These are phyloP conservation scores for Enteromius fasciolatus DNA, from an alignment of 2,797 vertebrate species.

Conservation along the genomic window DNA sequence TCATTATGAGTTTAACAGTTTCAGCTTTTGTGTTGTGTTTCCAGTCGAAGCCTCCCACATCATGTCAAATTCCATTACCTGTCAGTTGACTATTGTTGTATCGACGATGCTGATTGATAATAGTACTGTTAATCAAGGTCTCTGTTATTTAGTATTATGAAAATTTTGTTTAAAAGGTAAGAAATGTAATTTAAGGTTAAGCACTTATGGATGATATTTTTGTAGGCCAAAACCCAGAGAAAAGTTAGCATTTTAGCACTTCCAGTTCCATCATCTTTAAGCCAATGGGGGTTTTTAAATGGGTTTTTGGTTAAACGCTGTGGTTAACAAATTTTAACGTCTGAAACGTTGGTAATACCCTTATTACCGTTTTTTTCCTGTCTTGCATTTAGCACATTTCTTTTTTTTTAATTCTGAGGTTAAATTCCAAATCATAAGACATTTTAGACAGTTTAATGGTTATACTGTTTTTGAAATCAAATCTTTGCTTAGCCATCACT, in stretches of 20 bases:
- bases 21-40: slow-evolving; percentile 13
- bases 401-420: too few species aligned
- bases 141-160: background rate
- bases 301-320: background rate
- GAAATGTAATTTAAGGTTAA: background rate
- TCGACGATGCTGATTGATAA: background rate
- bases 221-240: background rate
- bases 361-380: too few species aligned
- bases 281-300: background rate
- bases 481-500: too few species aligned
- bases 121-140: background rate
- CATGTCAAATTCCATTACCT: background rate
- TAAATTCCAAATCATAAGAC: background rate
- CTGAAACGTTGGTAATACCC: too few species aligned
- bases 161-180: background rate
- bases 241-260: background rate
- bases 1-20: slow-evolving; percentile 31
- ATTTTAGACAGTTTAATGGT: background rate
- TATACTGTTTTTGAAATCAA: too few species aligned
- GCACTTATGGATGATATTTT: background rate
- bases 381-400: too few species aligned
- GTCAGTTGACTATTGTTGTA: background rate
- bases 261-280: background rate
- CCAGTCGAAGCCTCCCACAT: slow-evolving; percentile 4
- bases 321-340: background rate